Evolutionary conservation across 2,888 invertebrate species (phyloP).

Genomic region (Torymus texanus): DNA sequence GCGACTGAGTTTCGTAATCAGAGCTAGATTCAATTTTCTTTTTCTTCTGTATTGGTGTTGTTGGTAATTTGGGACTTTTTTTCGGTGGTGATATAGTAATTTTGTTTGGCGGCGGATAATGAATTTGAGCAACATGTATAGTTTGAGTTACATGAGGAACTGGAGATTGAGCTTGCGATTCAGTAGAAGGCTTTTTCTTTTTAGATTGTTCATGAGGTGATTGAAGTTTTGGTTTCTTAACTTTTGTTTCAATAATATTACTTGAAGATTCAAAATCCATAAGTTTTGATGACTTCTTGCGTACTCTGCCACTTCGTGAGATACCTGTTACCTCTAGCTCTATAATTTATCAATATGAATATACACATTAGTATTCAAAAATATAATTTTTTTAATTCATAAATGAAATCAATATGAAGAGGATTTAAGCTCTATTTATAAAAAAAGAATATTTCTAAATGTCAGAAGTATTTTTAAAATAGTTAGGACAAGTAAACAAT

Average conservation of each 20-base stretch:
- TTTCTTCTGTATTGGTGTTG: conserved; percentile 38
- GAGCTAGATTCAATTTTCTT: conserved; percentile 56
- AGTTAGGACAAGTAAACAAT: neutral
- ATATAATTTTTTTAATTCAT: conserved; percentile 1
- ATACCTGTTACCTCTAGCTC: conserved; percentile 90
- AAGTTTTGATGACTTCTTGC: conserved; percentile 96
- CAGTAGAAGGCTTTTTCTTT: conserved; percentile 39
- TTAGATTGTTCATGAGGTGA: conserved; percentile 32
- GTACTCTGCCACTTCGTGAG: conserved; percentile 91
- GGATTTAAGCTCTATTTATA: neutral
- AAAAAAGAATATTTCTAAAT: neutral
- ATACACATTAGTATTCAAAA: neutral
- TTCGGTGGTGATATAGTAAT: conserved; percentile 42
- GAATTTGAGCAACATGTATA: conserved; percentile 55
- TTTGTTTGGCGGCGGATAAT: conserved; percentile 52
- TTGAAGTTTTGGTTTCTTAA: conserved; percentile 49
- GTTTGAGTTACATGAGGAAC: conserved; percentile 52
- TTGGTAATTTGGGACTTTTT: conserved; percentile 47
- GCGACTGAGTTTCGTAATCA: conserved; percentile 56
- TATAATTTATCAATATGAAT: conserved; percentile 64
- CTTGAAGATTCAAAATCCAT: conserved; percentile 93
- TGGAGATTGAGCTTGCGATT: conserved; percentile 22
- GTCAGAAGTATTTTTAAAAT: conserved; percentile 5
- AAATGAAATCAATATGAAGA: neutral
- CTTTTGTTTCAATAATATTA: conserved; percentile 53